Evolutionary conservation across 1,140 invertebrate species (phyloP), one percentile per base, ranked within the genome.

Genomic region (Asobara japonica): DNA sequence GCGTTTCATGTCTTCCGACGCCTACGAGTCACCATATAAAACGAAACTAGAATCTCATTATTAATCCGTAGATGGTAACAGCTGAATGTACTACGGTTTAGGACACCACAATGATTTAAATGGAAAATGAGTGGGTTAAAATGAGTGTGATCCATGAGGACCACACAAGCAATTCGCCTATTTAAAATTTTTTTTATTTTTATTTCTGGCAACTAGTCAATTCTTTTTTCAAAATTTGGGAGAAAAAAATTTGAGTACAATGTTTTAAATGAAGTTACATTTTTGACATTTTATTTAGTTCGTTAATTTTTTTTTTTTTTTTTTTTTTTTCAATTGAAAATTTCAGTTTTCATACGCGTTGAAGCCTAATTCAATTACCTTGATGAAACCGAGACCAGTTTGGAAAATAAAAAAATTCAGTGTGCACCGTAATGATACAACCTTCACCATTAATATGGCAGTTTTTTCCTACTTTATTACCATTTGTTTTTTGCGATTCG

Each of bases 11-110:
- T 30, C 20, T 27, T 11, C 20, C 31, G 16, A 16, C 60, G 60
- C 60, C 60, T 16, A 62, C 60, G 25, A 31, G 7, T 62, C n/a
- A 27, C 60, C 60, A 62, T 62, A 30, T 18, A 62, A 30, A 31
- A 31, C 30, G 13, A 16, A n/a, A 62, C 27, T 62, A 13, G 60
- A 62, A 62, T 62, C 25, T 31, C 27, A 62, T 62, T 62, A 62
- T 11, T n/a, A 16, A 30, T 29, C 16, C 29, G n/a, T 62, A 62
- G 18, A 62, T 30, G 60, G 60, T 30, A 30, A 62, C n/a, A 31
- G 25, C n/a, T n/a, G n/a, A 29, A 22, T 16, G 29, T 62, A 60
- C 20, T 7, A 27, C n/a, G 4, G 13, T 16, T n/a, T 22, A 10
- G n/a, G 13, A 62, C 29, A 5, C 16, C 11, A 13, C n/a, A 29